Base-by-base conservation (phyloP, 2,797 vertebrate species). In the Rousettus madagascariensis region DNA sequence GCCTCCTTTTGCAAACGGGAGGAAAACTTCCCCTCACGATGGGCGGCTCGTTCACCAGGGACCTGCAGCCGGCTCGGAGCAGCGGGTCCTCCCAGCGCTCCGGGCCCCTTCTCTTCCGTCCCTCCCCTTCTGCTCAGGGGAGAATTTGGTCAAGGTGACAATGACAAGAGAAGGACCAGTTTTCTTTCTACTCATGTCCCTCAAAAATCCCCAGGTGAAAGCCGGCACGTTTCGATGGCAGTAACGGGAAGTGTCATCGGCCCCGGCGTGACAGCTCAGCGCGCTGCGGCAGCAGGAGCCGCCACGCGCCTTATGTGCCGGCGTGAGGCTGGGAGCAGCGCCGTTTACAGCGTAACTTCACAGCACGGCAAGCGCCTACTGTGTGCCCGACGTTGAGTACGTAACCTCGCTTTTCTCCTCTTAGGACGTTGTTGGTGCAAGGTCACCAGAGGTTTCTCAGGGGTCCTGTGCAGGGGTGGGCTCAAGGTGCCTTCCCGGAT, bases 51-150 rank as follows among this genome's bases (percentile, higher is more conserved):
- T 3, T 12, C 20, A 22, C 8, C 5, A 17, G 24, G 28, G 22
- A 28, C 20, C 6, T 0, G 19, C 2, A 5, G n/a, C n/a, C 61
- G 0, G 16, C 49, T 24, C 20, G 28, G 0, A 28, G 74, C 6
- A 6, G n/a, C n/a, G n/a, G 1, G 15, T 19, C 36, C 69, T 19
- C 41, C 0, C 20, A 19, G 12, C 1, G 8, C 24, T 20, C 0
- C 2, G 1, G 24, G 4, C 66, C 26, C 41, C 22, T 13, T 36
- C 36, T 22, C 9, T 36, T 8, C 46, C 7, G n/a, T 53, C 20
- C 11, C 9, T 24, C 26, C 30, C 72, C 38, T 28, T 30, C 33
- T 63, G 69, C 49, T 66, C 69, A n/a, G 0, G 12, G 49, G 2
- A 28, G 33, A 57, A 4, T 55, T 20, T 79, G 80, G 82, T 82